Evolutionary conservation across 2,888 invertebrate species (phyloP), one percentile per base, ranked within the genome.

Genomic region (Anaspis maculata): DNA sequence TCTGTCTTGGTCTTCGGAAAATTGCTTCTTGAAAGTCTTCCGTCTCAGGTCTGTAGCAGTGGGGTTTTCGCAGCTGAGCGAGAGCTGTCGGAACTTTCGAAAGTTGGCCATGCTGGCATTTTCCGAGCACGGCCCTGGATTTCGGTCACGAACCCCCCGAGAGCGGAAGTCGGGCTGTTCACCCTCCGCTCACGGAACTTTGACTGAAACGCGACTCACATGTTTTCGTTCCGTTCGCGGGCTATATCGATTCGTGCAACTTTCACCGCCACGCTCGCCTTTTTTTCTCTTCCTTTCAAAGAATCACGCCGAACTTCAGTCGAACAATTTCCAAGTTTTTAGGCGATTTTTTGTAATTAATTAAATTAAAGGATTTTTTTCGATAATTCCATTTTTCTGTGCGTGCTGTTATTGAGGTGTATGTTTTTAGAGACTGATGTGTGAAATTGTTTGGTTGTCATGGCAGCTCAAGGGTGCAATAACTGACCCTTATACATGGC

Each of bases 191-290:
- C 36, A 50, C 55, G 46, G 55, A 59, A 61, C 50, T 59, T 61
- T 56, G 52, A 62, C 61, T 62, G 57, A 58, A 57, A 54, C 55
- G 53, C 51, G 54, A 43, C 50, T 51, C 54, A 54, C 54, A 50
- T 53, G 54, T 48, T 54, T 56, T 52, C 52, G 41, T 45, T 51
- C 48, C 46, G 37, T 44, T 47, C 46, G 47, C 59, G 54, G 56
- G 64, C n/a, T n/a, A n/a, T n/a, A 65, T 65, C 52, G 65, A 65
- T 64, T 57, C n/a, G n/a, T n/a, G 53, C 49, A 56, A 61, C 56
- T 61, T 61, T 62, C 60, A 49, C 59, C 54, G 49, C 30, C 23
- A 29, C 21, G 47, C 49, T 52, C 37, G 37, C 43, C 44, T 50
- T 52, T 52, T 45, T 31, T 31, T 31, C 22, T 22, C 19, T 6